A percentile compares a stretch with the other conserved stretches of the same genome.
phyloP scores from a whole-genome alignment of 2,797 vertebrate genomes.

The Anniella stebbinsi region DNA sequence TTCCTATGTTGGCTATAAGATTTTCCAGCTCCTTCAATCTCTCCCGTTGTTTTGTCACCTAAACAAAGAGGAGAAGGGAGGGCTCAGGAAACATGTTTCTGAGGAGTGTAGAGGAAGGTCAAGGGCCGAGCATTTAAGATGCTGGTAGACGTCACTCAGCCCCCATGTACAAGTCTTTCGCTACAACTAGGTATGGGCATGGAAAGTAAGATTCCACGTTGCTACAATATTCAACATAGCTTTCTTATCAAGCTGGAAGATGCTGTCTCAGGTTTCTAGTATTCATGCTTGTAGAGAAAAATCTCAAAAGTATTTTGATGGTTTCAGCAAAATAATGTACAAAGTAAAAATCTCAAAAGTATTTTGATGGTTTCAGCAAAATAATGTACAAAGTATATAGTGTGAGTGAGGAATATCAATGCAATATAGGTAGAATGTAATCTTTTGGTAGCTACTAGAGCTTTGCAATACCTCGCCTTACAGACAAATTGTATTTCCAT shows the following conservation, averaged over 20 bases:
- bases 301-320: background rate
- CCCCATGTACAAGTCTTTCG: fast-evolving
- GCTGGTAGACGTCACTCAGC: slow-evolving; percentile 1
- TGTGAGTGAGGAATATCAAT: too few species aligned
- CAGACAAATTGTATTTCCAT: background rate
- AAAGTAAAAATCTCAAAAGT: background rate
- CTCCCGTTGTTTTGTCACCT: slow-evolving; percentile 94
- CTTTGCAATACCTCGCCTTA: background rate
- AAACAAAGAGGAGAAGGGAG: fast-evolving
- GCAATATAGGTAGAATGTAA: background rate
- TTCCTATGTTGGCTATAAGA: slow-evolving; percentile 90
- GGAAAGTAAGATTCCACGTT: background rate
- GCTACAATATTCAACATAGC: background rate
- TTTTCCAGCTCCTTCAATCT: slow-evolving; percentile 92
- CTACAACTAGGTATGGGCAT: fast-evolving
- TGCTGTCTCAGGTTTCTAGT: background rate
- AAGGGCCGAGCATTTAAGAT: background rate
- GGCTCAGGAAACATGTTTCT: background rate
- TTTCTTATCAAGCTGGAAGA: background rate
- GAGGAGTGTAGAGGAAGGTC: background rate
- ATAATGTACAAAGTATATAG: background rate
- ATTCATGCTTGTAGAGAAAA: background rate
- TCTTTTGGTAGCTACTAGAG: background rate
- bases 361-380: background rate
- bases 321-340: background rate